phyloP scores from a whole-genome alignment of 1,140 invertebrate genomes.

The Nylanderia fulva region DNA sequence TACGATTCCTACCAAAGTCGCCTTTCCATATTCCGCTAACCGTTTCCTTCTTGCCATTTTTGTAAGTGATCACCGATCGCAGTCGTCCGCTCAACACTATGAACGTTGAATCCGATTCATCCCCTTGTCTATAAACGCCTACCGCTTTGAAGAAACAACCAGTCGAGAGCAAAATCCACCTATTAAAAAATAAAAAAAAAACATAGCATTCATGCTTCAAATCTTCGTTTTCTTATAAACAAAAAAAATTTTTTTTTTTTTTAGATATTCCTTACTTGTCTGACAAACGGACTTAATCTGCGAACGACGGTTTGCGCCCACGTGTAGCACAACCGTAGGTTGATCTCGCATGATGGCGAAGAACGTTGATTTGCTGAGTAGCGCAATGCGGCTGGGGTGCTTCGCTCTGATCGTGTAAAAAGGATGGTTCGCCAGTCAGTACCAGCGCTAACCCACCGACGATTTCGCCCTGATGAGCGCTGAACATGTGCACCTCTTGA shows the following conservation, averaged over 20 bases:
- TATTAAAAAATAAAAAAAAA: conserved; percentile 63
- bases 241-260: neutral
- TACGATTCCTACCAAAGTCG: conserved; percentile 98
- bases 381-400: conserved; percentile 92
- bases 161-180: conserved; percentile 99
- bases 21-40: conserved; percentile 99
- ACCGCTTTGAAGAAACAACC: conserved; percentile 98
- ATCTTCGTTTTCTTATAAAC: neutral
- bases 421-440: conserved; percentile 97
- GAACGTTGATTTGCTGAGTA: conserved; percentile 94
- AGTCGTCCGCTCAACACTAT: conserved; percentile 98
- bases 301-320: conserved; percentile 97
- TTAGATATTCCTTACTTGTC: conserved; percentile 88
- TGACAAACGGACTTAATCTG: conserved; percentile 97
- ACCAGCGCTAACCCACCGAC: conserved; percentile 97
- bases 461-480: conserved; percentile 95
- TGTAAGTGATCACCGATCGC: conserved; percentile 96
- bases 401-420: conserved; percentile 97
- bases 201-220: neutral
- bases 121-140: conserved; percentile 97
- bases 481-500: conserved; percentile 94
- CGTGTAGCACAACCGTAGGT: conserved; percentile 96
- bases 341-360: conserved; percentile 94
- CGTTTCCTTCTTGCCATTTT: conserved; percentile 98
- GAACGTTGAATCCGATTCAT: conserved; percentile 97